Percentiles rank a stretch among this genome's conserved stretches.
Conservation (phyloP, 2,888 invertebrate genomes). For the Coenonympha glycerion region DNA sequence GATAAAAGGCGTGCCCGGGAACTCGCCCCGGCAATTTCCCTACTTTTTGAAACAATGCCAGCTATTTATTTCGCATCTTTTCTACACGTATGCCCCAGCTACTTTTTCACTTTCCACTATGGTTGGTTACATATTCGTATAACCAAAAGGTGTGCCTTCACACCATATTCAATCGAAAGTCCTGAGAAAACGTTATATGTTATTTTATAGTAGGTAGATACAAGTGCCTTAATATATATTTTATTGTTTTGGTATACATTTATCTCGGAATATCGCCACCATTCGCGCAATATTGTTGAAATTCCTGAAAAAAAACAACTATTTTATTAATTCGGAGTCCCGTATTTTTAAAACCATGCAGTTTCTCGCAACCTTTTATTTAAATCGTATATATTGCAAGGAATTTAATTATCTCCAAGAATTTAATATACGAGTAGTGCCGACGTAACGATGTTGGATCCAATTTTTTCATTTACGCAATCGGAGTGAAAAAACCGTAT, state of each 20-base stretch:
- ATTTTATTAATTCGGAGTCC: background rate
- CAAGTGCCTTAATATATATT: no score
- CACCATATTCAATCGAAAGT: no score
- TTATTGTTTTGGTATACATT: no score
- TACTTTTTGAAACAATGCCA: slow-evolving; percentile 68
- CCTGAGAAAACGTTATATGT: no score
- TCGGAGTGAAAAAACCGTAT: slow-evolving; percentile 19
- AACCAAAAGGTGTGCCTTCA: no score
- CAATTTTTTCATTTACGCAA: slow-evolving; percentile 27
- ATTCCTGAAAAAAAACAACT: background rate
- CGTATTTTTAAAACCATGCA: background rate
- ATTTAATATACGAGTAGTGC: slow-evolving; percentile 62
- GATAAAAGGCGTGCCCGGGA: slow-evolving; percentile 69
- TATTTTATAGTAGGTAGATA: no score
- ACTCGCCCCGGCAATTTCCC: slow-evolving; percentile 59
- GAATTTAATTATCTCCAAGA: slow-evolving; percentile 67
- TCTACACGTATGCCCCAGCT: slow-evolving; percentile 38
- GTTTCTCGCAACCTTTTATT: slow-evolving; percentile 38
- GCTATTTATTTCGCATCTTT: slow-evolving; percentile 67
- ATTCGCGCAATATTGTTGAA: background rate
- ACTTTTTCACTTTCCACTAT: background rate
- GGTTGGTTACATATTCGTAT: no score
- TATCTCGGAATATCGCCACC: no score
- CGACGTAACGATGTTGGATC: slow-evolving; percentile 31
- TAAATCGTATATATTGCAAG: no score